Base-by-base conservation (phyloP, 2,113 vertebrate genomes). In the Gymnorhina tibicen region DNA sequence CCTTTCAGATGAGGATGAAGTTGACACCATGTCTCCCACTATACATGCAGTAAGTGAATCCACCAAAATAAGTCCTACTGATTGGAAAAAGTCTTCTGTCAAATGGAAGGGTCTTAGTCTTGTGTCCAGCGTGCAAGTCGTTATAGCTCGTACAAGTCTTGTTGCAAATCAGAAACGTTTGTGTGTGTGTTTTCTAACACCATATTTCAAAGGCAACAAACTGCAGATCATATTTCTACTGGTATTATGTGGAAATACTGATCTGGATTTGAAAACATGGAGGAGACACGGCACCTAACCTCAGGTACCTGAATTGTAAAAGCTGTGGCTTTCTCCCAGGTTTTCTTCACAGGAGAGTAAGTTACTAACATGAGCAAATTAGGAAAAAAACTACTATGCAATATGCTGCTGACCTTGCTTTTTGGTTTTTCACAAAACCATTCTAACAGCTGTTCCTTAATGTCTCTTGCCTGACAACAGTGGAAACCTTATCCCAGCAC, bases 1-100 rank as follows among this genome's bases (percentile, higher is more conserved):
- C 92, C 96, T 99, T 23, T 99, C 99, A 4, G 99, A 99, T 69
- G 99, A 99, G 80, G 99, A 99, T 66, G 99, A 99, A 85, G 97
- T 98, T 11, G 99, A 99, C 91, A 98, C 97, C 42, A 99, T 99
- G 98, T 99, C 99, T 60, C 99, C 99, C 66, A 98, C 99, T 56
- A 91, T 99, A 93, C 99, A 99, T 76, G 94, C 98, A 95, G 99
- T 99, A 96, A 98, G 99, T 97, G 11, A 60, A 81, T 58, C 53
- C n/a, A 60, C 26, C 85, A 35, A 62, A 88, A 44, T 59, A 62
- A 35, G 23, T 46, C 16, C 42, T 69, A 5, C 9, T 56, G 39
- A 11, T 37, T 73, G 14, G 47, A 50, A 53, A 52, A 33, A 69
- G 9, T 68, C 26, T 72, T 60, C 49, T 55, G 69, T 50, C 35